phyloP scores from a whole-genome alignment of 2,113 vertebrate species.

The Protobothrops flavoviridis region DNA sequence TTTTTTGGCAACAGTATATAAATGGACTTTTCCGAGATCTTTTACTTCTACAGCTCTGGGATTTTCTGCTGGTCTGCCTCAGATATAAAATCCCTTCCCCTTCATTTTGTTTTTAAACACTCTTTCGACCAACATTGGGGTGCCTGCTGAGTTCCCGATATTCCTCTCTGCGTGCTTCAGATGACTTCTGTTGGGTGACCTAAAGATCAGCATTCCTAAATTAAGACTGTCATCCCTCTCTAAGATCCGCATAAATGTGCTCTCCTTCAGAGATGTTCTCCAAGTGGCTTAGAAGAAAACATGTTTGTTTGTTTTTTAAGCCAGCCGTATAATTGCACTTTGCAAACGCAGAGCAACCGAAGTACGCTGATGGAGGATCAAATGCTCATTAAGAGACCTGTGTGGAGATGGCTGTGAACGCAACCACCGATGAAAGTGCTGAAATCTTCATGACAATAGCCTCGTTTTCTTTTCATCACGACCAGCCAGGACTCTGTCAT shows the following conservation, averaged over 20 bases:
- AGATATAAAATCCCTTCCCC: background rate
- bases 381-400: background rate
- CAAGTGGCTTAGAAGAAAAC: background rate
- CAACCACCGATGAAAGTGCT: background rate
- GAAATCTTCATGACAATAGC: background rate
- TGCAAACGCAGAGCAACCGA: background rate
- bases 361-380: background rate
- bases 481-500: slow-evolving; percentile 1
- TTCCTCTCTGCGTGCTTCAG: background rate
- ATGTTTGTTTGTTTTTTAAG: background rate
- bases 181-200: background rate
- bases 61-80: background rate
- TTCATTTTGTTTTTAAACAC: background rate
- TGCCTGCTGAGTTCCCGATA: background rate
- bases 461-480: background rate
- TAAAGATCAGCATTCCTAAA: background rate
- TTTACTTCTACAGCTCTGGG: too few relatives aligned
- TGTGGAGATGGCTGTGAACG: background rate
- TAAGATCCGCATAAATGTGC: background rate
- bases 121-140: background rate
- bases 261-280: background rate
- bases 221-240: background rate
- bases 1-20: too few relatives aligned
- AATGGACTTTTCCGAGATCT: too few relatives aligned
- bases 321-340: background rate